A percentile compares a stretch with the other conserved stretches of the same genome.
Evolutionary conservation across 2,797 vertebrate species (phyloP).

Genomic region (Todus mexicanus): DNA sequence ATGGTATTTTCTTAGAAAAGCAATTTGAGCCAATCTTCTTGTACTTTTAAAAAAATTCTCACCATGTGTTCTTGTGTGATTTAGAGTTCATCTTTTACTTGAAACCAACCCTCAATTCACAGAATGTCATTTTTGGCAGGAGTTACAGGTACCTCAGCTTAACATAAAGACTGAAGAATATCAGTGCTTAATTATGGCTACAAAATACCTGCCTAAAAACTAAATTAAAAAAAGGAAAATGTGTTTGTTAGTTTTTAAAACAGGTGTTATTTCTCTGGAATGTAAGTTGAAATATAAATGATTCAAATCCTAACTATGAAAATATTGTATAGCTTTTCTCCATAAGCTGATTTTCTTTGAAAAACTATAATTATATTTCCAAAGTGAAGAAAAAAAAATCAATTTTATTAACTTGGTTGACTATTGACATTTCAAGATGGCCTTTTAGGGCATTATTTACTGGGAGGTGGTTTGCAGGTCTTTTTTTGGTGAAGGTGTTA

Average conservation of each 20-base stretch:
- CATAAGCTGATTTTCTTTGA: not conserved
- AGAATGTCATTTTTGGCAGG: not conserved
- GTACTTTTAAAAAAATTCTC: not conserved
- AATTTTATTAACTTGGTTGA: constrained; percentile 77
- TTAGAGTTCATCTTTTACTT: not conserved
- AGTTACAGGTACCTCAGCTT: not conserved
- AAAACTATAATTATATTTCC: not conserved
- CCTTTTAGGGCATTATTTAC: not conserved
- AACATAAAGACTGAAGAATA: not conserved
- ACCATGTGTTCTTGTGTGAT: not conserved
- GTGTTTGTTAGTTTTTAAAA: not conserved
- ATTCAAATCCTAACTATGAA: not conserved
- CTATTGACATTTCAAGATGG: constrained; percentile 72
- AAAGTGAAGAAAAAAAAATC: not conserved
- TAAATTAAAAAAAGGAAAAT: not conserved
- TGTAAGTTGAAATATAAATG: not conserved
- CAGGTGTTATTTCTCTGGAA: not conserved
- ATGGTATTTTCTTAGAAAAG: constrained; percentile 8
- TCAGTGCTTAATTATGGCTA: not conserved
- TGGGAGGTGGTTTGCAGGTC: not conserved
- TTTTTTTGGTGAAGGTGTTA: not conserved
- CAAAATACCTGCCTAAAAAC: not conserved
- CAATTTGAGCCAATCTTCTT: not conserved
- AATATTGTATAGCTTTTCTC: not conserved
- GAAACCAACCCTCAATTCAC: not conserved